Evolutionary conservation across 2,113 vertebrate genomes (phyloP).

Genomic region (Campylomormyrus tamandua): DNA sequence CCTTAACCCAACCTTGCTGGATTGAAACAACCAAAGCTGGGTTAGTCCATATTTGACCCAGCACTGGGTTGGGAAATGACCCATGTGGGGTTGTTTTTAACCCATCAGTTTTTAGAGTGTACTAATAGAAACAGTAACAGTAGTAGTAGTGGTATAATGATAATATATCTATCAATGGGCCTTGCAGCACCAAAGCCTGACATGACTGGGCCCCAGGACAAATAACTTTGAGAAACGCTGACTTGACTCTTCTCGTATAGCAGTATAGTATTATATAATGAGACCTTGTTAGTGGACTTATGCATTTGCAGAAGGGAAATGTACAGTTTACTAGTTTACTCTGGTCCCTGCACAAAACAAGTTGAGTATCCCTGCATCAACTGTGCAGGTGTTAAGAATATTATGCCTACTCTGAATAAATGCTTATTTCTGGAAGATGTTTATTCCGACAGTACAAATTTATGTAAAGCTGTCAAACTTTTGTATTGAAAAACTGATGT

Average conservation of each 20-base stretch:
- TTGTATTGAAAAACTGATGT: not conserved
- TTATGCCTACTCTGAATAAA: not conserved
- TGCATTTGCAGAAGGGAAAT: too few species aligned
- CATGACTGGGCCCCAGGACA: too few species aligned
- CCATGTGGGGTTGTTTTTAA: not conserved
- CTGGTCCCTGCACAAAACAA: not conserved
- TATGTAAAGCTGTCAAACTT: not conserved
- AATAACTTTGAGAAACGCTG: too few species aligned
- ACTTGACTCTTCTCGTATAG: too few species aligned
- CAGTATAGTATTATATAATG: too few species aligned
- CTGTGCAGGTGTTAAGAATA: constrained; percentile 5
- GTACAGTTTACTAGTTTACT: too few species aligned
- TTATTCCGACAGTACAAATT: not conserved
- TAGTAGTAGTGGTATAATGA: too few species aligned
- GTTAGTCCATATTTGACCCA: not conserved
- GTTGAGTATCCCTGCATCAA: not conserved
- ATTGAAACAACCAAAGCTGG: not conserved
- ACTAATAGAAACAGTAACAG: too few species aligned
- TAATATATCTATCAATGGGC: too few species aligned
- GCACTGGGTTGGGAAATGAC: not conserved
- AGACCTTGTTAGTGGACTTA: too few species aligned
- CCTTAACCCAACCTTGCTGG: not conserved
- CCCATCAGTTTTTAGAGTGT: not conserved
- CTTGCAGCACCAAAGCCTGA: too few species aligned
- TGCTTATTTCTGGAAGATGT: not conserved